These are phyloP conservation scores for Andricus curvator DNA, from an alignment of 2,888 invertebrate genomes.

Conservation along the genomic window DNA sequence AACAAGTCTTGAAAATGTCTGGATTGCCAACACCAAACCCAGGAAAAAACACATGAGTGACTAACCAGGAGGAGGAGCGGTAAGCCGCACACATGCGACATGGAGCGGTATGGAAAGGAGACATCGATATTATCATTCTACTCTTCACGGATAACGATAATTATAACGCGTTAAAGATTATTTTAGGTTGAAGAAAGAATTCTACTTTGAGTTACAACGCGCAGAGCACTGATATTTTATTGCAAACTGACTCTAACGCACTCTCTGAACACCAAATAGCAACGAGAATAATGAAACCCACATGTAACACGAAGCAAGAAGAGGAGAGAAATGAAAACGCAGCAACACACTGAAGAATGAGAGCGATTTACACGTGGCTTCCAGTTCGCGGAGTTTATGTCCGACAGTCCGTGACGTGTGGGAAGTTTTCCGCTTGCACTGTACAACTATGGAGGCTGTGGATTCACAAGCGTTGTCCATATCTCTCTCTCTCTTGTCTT, in stretches of 20 bases:
- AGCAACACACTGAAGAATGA: conserved; percentile 16
- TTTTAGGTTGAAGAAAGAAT: too few species aligned
- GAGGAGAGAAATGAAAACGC: conserved; percentile 10
- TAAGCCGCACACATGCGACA: too few species aligned
- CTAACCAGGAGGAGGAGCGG: too few species aligned
- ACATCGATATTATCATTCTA: too few species aligned
- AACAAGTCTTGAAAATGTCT: too few species aligned
- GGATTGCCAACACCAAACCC: too few species aligned
- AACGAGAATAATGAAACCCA: conserved; percentile 23
- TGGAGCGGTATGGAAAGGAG: too few species aligned
- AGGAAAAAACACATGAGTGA: too few species aligned
- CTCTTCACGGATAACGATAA: too few species aligned
- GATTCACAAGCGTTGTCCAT: conserved; percentile 18
- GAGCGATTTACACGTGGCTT: conserved; percentile 35
- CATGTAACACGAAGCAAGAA: conserved; percentile 23
- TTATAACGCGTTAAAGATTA: too few species aligned
- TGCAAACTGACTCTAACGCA: background rate
- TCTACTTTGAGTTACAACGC: too few species aligned
- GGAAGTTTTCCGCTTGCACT: conserved; percentile 34
- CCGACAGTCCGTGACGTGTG: conserved; percentile 38
- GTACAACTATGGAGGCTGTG: conserved; percentile 11
- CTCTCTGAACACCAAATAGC: background rate
- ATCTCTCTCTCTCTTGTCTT: conserved; percentile 1
- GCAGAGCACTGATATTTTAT: background rate
- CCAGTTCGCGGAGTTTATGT: conserved; percentile 32